Evolutionary conservation across 2,113 vertebrate species (phyloP).

Genomic region (Aythya baeri): DNA sequence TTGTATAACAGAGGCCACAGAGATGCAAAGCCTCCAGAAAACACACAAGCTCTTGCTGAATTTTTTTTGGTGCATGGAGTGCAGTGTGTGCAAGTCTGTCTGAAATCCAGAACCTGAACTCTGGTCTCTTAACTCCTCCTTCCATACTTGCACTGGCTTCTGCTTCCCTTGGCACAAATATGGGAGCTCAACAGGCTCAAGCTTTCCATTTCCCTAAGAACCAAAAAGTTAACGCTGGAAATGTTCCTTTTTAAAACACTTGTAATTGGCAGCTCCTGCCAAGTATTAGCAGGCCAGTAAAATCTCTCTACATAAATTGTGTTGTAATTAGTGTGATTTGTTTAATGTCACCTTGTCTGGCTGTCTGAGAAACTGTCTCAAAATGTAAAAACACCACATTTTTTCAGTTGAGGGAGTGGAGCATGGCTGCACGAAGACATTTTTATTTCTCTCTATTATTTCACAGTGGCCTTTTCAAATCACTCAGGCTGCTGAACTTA

Average conservation of each 20-base stretch:
- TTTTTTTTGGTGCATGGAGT: neutral
- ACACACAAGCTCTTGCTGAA: neutral
- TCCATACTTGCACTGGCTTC: neutral
- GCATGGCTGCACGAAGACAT: neutral
- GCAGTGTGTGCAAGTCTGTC: neutral
- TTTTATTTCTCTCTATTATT: constrained; percentile 17
- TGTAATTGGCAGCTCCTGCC: constrained; percentile 33
- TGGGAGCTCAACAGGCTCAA: neutral
- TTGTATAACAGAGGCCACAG: neutral
- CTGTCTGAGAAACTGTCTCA: constrained; percentile 42
- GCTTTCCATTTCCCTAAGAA: neutral
- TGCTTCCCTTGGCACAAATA: neutral
- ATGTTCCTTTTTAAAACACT: constrained; percentile 14
- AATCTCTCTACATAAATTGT: constrained; percentile 57
- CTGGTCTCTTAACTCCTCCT: neutral
- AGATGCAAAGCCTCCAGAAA: neutral
- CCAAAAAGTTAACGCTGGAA: neutral
- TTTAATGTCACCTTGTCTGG: constrained; percentile 70
- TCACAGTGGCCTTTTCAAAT: constrained; percentile 24
- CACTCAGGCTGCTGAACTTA: neutral
- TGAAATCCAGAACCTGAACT: neutral
- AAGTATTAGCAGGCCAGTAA: constrained; percentile 28
- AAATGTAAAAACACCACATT: neutral
- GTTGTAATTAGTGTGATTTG: constrained; percentile 52
- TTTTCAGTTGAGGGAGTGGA: constrained; percentile 17